Base-by-base conservation (phyloP, 2,888 invertebrate genomes). In the Sepiola atlantica region DNA sequence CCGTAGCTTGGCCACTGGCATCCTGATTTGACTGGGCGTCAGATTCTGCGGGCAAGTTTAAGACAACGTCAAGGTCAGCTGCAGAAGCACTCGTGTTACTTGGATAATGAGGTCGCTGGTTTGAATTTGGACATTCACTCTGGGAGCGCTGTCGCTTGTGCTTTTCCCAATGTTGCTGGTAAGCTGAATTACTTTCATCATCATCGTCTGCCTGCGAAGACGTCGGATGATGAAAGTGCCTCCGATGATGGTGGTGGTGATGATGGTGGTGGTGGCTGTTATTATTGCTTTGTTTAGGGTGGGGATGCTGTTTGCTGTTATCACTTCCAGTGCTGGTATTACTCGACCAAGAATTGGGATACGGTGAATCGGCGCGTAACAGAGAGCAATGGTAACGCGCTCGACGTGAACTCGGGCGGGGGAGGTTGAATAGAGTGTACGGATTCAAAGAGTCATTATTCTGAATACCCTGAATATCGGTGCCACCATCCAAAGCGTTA, bases 391-490 rank as follows among this genome's bases (percentile, higher is more conserved):
- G 92, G 32, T 35, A 92, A 92, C 92, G 92, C 35, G 92, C 94
- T 21, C 94, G 94, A 91, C 94, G 94, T 24, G 94, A 95, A 18
- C 94, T 92, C 28, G 95, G 95, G 90, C 95, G 94, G 14, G 96
- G 96, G 28, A 96, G 95, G 94, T 96, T 96, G 93, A 96, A 96
- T 35, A 96, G 93, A 18, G 96, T 95, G 94, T 96, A 96, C 0
- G 96, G 96, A 94, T 96, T 96, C 55, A 95, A 45, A 0, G 96
- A 95, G 92, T 96, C 96, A 94, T 94, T 96, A 95, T 95, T 95
- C 4, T 92, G 94, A 77, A 93, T 90, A 6, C 94, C 55, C 2
- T 94, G 94, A n/a, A 95, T 45, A 21, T 35, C 54, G 16, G 93
- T 24, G 24, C 55, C 57, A 35, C 57, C 35, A 55, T 93, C 55